Conservation (phyloP, 2,113 vertebrate genomes). For the Entomyzon cyanotis region DNA sequence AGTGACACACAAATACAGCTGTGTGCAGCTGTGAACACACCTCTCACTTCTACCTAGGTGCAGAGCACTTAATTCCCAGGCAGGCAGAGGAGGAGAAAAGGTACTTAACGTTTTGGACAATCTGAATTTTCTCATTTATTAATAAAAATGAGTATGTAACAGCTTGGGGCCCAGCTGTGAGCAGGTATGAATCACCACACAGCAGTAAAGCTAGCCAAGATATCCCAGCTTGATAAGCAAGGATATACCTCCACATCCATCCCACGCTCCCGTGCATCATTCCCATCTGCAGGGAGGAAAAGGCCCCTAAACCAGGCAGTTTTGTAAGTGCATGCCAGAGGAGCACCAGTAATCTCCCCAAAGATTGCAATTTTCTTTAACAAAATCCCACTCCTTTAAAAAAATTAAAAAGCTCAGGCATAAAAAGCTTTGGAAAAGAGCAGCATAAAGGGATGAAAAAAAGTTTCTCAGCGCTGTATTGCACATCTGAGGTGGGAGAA, state of each 20-base stretch:
- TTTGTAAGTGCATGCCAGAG: background rate
- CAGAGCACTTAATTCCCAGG: background rate
- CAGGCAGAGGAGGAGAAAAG: background rate
- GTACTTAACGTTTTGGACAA: background rate
- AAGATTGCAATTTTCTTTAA: background rate
- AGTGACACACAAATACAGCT: background rate
- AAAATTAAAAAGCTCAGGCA: background rate
- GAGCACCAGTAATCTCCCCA: background rate
- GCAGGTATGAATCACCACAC: background rate
- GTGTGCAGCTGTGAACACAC: background rate
- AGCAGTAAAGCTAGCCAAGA: background rate
- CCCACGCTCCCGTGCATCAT: accelerated
- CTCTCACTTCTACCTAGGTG: background rate
- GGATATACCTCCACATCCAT: background rate
- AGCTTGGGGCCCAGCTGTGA: background rate
- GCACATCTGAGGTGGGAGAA: background rate
- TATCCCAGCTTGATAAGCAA: background rate
- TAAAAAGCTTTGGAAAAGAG: background rate
- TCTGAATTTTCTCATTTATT: background rate
- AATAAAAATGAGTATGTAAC: background rate
- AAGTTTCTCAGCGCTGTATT: background rate
- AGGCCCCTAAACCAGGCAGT: background rate
- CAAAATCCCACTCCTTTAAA: background rate
- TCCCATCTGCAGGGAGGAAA: background rate
- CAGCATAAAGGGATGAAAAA: background rate